Conservation (phyloP, 2,888 invertebrate species). For the Agelastica alni region DNA sequence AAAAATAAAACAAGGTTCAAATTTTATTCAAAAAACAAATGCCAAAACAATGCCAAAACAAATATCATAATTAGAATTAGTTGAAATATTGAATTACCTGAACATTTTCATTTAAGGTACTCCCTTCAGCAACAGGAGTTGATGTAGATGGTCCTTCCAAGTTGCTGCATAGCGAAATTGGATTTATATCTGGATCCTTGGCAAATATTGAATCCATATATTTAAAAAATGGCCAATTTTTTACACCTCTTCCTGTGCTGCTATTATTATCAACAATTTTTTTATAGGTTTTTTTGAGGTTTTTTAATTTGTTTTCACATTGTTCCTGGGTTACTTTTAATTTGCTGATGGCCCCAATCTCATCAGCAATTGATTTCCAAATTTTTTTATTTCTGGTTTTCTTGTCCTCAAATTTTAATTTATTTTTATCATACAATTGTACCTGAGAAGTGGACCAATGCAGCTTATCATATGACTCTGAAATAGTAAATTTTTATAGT, state of each 20-base stretch:
- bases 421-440: conserved; percentile 7
- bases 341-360: background rate
- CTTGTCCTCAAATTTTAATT: conserved; percentile 7
- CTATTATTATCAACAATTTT: background rate
- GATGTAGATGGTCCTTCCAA: conserved; percentile 7
- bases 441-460: conserved; percentile 12
- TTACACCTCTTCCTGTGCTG: background rate
- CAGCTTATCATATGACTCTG: conserved; percentile 11
- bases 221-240: conserved; percentile 12
- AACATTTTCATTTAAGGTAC: too few relatives aligned
- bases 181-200: conserved; percentile 10
- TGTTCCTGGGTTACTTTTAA: background rate
- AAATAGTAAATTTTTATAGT: background rate
- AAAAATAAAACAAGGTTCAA: background rate
- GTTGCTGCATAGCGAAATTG: conserved; percentile 8
- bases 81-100: too few relatives aligned
- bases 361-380: conserved; percentile 12
- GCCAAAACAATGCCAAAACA: too few relatives aligned
- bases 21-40: background rate
- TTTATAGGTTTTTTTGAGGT: background rate
- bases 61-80: background rate
- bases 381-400: conserved; percentile 6
- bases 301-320: background rate
- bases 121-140: background rate
- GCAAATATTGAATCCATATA: conserved; percentile 13